Base-by-base conservation (phyloP, 2,888 invertebrate genomes). In the Cantharis flavilabris region DNA sequence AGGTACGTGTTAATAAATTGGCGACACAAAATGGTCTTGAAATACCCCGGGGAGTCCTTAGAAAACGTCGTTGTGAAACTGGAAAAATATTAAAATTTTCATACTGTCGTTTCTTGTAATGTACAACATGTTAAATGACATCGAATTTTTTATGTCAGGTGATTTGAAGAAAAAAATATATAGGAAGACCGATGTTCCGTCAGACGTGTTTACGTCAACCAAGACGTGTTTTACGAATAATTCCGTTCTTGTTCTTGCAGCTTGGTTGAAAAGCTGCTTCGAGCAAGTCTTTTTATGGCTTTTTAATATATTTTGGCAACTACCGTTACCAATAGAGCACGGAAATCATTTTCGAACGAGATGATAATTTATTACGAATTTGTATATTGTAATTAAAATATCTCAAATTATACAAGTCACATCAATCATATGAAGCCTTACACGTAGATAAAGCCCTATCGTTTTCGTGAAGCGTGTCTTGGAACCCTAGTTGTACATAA, bases 161-260 rank as follows among this genome's bases (percentile, higher is more conserved):
- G 62, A 20, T n/a, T 69, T 73, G 20, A 70, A 70, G 62, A 28
- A 73, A 69, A 26, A 26, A 5, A 9, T 26, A 65, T 20, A 49
- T 62, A 26, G 67, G 20, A 70, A 73, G 70, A 73, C 62, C 16
- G 73, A 73, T 73, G 73, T 73, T 62, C 73, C 62, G 28, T 73
- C 73, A 70, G 73, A 73, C 73, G 30, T 73, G 73, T 73, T 73
- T 70, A 73, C 70, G 73, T 73, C 73, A 70, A 70, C 62, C 13
- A 28, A 70, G 73, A 73, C 69, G 73, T 73, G 70, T 73, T 73
- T 72, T 73, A 16, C 62, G 69, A 73, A 69, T 70, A 69, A 69
- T 63, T 70, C 70, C 69, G 62, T 73, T 73, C 62, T 49, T 49
- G 49, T 49, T 67, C 26, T 28, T 69, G 70, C 67, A 69, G 69